Percentiles rank a stretch among this genome's conserved stretches.
phyloP scores from a whole-genome alignment of 2,797 vertebrate species.

The Coregonus ussuriensis region DNA sequence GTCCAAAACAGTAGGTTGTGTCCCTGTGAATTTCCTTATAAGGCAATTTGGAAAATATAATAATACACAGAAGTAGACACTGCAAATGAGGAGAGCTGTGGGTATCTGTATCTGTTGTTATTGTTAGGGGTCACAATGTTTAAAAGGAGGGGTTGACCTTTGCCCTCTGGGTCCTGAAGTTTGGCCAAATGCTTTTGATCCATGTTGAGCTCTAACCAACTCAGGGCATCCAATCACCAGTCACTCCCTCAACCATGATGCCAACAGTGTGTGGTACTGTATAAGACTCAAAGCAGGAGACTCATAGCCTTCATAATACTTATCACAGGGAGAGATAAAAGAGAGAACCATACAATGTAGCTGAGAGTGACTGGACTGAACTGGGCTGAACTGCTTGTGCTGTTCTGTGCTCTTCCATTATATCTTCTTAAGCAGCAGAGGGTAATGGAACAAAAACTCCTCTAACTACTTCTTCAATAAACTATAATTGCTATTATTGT shows the following conservation, averaged over 20 bases:
- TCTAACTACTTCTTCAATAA: neutral
- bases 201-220: neutral
- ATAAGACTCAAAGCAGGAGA: neutral
- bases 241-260: neutral
- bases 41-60: neutral
- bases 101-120: neutral
- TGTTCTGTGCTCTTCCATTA: neutral
- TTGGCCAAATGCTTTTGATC: neutral
- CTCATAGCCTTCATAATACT: neutral
- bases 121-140: neutral
- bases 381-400: neutral
- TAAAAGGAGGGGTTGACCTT: neutral
- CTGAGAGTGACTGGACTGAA: neutral
- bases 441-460: neutral
- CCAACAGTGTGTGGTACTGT: neutral
- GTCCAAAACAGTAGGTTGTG: neutral
- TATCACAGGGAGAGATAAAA: constrained; percentile 1
- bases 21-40: neutral
- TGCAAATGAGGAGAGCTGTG: neutral
- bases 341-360: neutral
- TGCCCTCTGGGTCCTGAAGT: neutral
- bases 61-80: neutral
- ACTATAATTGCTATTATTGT: neutral
- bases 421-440: neutral
- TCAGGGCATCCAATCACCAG: neutral